Conservation (phyloP, 35 echinoderm and acorn worm genomes). For the Strongylocentrotus purpuratus region DNA sequence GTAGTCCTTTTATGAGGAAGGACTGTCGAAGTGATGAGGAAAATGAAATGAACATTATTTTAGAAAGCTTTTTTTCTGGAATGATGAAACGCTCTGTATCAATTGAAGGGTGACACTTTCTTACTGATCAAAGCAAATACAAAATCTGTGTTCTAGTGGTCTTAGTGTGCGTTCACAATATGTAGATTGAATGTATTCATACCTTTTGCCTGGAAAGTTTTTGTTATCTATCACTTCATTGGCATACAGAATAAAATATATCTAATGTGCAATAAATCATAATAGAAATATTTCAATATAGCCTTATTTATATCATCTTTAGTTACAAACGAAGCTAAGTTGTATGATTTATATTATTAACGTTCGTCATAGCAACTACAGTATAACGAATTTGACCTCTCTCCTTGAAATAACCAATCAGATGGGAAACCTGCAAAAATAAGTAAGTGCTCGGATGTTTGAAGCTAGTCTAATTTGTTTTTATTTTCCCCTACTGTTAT, state of each 20-base stretch:
- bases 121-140: no score
- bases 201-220: no score
- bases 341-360: background rate
- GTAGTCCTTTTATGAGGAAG: background rate
- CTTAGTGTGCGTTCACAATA: no score
- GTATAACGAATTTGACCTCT: background rate
- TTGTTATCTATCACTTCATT: no score
- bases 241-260: no score
- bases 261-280: background rate
- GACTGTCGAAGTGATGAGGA: no score
- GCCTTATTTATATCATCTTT: background rate
- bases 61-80: no score
- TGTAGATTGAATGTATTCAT: no score
- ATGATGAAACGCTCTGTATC: no score
- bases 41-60: no score
- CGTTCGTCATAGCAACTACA: background rate
- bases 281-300: background rate
- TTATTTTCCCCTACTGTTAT: background rate
- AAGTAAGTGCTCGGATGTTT: slow-evolving; percentile 5
- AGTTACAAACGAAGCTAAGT: background rate
- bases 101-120: no score
- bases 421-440: background rate
- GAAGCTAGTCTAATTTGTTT: background rate
- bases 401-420: background rate
- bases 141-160: no score